Conservation (phyloP, 2,797 vertebrate genomes). For the Coregonus ussuriensis region DNA sequence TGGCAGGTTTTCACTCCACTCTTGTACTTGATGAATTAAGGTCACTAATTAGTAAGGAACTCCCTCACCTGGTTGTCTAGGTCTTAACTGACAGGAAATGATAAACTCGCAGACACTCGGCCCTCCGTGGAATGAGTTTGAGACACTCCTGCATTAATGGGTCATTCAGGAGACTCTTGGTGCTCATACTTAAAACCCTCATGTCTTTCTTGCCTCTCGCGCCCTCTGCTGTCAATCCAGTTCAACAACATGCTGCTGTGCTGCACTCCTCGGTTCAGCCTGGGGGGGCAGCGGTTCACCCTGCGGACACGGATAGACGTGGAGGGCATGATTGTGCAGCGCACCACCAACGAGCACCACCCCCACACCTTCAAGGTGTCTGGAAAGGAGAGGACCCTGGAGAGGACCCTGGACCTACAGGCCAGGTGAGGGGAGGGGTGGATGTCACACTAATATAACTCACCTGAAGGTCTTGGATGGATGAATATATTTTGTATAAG, state of each 20-base stretch:
- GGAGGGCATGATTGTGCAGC: constrained; percentile 83
- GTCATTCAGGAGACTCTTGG: too few relatives aligned
- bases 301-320: constrained; percentile 82
- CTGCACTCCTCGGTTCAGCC: constrained; percentile 86
- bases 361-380: constrained; percentile 86
- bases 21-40: constrained; percentile 83
- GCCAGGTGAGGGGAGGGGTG: constrained; percentile 73
- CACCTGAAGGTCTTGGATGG: background rate
- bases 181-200: too few relatives aligned
- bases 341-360: constrained; percentile 76
- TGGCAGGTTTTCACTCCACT: background rate
- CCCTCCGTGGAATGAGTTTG: too few relatives aligned
- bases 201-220: too few relatives aligned
- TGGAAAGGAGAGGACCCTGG: constrained; percentile 83
- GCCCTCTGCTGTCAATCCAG: constrained; percentile 57
- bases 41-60: too few relatives aligned
- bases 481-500: background rate
- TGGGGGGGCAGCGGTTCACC: constrained; percentile 83
- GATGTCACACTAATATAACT: background rate
- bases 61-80: too few relatives aligned
- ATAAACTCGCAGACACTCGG: too few relatives aligned
- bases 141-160: too few relatives aligned
- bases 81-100: too few relatives aligned
- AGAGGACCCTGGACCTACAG: constrained; percentile 85
- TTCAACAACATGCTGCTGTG: constrained; percentile 93